Conservation (phyloP, 2,797 vertebrate genomes). For the Sebastes alutus region DNA sequence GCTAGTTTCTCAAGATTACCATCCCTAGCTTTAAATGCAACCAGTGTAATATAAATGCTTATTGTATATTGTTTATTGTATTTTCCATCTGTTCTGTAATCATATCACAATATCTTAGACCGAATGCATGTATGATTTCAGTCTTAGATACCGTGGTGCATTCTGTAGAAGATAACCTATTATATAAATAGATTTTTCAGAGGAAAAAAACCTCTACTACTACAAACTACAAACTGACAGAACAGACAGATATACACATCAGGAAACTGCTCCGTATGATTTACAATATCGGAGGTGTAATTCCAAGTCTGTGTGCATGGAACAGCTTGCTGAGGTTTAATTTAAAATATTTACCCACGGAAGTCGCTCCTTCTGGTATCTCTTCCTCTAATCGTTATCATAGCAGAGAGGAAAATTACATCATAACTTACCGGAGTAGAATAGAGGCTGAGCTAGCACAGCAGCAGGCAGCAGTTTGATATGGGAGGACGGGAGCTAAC, state of each 20-base stretch:
- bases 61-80: neutral
- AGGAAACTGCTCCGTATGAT: neutral
- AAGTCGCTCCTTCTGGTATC: slow-evolving; percentile 28
- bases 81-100: slow-evolving; percentile 14
- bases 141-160: neutral
- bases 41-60: slow-evolving; percentile 16
- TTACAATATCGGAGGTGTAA: slow-evolving; percentile 19
- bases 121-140: neutral
- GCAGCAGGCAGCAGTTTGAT: slow-evolving; percentile 39
- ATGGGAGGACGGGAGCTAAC: slow-evolving; percentile 16
- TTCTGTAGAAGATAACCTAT: neutral
- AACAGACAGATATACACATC: neutral
- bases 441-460: slow-evolving; percentile 52
- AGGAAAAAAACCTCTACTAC: neutral
- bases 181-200: neutral
- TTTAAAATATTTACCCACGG: slow-evolving; percentile 48
- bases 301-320: slow-evolving; percentile 2
- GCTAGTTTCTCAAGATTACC: neutral
- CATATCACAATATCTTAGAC: neutral
- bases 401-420: slow-evolving; percentile 59
- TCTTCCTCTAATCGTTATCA: slow-evolving; percentile 49
- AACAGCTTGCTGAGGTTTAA: slow-evolving; percentile 27
- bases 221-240: neutral
- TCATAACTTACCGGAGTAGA: slow-evolving; percentile 68
- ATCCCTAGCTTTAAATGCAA: neutral